A percentile compares a stretch with the other conserved stretches of the same genome.
Conservation (phyloP, 2,888 invertebrate species). For the Catocala nupta region DNA sequence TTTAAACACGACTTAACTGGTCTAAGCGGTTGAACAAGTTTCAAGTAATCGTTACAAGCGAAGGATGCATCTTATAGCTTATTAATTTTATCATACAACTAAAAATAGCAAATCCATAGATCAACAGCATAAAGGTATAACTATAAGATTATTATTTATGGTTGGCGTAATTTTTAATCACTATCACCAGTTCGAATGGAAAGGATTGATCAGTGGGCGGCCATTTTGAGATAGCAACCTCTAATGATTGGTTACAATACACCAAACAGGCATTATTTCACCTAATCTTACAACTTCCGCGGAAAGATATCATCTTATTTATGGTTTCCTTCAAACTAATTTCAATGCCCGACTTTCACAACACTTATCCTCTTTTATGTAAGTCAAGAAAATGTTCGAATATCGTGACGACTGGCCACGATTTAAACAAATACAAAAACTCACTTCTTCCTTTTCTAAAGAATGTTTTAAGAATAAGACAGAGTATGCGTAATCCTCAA, state of each 20-base stretch:
- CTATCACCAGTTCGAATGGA: conserved; percentile 3
- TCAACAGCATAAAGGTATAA: too few relatives aligned
- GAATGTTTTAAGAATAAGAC: too few relatives aligned
- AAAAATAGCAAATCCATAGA: background rate
- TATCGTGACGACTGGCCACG: too few relatives aligned
- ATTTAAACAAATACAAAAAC: too few relatives aligned
- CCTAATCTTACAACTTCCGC: conserved; percentile 18
- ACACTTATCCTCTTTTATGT: conserved; percentile 7
- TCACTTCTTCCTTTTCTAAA: too few relatives aligned
- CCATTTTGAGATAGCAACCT: conserved; percentile 9
- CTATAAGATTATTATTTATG: background rate
- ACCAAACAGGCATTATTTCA: conserved; percentile 15
- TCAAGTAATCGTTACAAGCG: background rate
- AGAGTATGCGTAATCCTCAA: too few relatives aligned
- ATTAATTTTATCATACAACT: background rate
- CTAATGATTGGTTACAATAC: conserved; percentile 14
- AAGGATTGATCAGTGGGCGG: conserved; percentile 3
- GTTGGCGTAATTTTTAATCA: background rate
- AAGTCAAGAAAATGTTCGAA: background rate
- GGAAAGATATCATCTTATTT: conserved; percentile 21
- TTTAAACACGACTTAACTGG: background rate
- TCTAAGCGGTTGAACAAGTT: background rate
- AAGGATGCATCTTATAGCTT: background rate
- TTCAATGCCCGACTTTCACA: conserved; percentile 14
- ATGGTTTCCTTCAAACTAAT: conserved; percentile 22